Conservation (phyloP, 1,140 invertebrate genomes). For the Diorhabda sublineata region DNA sequence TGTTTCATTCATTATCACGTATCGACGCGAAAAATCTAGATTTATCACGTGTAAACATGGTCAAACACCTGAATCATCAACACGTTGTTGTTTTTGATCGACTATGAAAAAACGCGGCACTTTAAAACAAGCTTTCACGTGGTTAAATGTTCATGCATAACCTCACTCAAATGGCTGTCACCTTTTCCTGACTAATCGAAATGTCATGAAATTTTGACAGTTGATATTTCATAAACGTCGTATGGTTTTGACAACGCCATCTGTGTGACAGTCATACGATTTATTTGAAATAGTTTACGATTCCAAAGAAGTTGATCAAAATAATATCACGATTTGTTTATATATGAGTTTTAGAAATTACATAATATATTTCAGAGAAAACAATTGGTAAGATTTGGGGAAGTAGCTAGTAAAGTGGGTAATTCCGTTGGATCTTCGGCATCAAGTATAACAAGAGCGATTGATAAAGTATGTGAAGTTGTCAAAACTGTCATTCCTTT, state of each 20-base stretch:
- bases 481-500: constrained; percentile 45
- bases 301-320: background rate
- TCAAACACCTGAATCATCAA: too few relatives aligned
- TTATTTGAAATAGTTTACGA: background rate
- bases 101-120: too few relatives aligned
- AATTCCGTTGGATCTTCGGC: constrained; percentile 39
- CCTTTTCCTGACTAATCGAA: background rate
- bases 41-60: too few relatives aligned
- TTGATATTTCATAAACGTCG: background rate
- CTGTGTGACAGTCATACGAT: background rate
- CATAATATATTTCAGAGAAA: constrained; percentile 36
- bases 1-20: too few relatives aligned
- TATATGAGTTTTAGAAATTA: background rate
- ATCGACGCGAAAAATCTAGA: too few relatives aligned
- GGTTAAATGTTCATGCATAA: too few relatives aligned
- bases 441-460: constrained; percentile 37
- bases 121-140: too few relatives aligned
- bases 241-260: background rate
- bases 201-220: background rate
- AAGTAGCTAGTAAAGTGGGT: constrained; percentile 40
- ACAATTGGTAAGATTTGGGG: constrained; percentile 40
- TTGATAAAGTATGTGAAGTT: constrained; percentile 46
- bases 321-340: background rate
- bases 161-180: background rate
- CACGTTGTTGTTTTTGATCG: too few relatives aligned